A percentile compares a stretch with the other conserved stretches of the same genome.
These are phyloP conservation scores for Incurvaria masculella DNA, from an alignment of 2,888 invertebrate species.

Conservation along the genomic window DNA sequence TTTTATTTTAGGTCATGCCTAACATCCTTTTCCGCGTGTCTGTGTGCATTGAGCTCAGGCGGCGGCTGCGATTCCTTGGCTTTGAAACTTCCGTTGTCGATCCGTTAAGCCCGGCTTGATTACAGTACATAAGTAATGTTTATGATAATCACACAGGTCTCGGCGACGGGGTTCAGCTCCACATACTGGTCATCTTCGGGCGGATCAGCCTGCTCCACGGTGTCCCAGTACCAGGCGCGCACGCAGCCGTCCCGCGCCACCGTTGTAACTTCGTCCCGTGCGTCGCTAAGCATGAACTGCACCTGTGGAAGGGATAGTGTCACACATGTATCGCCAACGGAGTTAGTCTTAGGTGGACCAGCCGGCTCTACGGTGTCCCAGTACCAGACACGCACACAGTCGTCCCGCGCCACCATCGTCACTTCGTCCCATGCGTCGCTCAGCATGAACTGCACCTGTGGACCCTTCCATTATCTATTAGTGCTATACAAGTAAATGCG, in stretches of 20 bases:
- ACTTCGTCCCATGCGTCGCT: conserved; percentile 43
- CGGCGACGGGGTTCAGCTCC: conserved; percentile 84
- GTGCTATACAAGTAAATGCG: no score
- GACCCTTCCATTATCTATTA: conserved; percentile 14
- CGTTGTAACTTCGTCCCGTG: conserved; percentile 44
- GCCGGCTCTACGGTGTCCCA: conserved; percentile 89
- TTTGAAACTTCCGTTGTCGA: no score
- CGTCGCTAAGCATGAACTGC: conserved; percentile 44
- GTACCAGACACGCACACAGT: conserved; percentile 81
- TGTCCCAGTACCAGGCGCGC: conserved; percentile 87
- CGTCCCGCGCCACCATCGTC: conserved; percentile 64
- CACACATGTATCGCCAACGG: conserved; percentile 76
- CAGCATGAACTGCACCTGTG: conserved; percentile 44
- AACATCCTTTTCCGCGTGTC: no score
- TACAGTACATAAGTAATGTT: no score
- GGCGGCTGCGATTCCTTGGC: no score
- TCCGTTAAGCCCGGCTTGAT: no score
- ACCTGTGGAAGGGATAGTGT: conserved; percentile 33
- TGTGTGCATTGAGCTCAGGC: no score
- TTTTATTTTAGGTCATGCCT: no score
- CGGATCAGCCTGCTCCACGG: conserved; percentile 84
- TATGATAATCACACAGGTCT: conserved; percentile 69
- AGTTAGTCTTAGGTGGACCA: conserved; percentile 82
- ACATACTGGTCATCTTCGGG: conserved; percentile 76
- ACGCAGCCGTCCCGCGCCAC: conserved; percentile 73